A percentile compares a stretch with the other conserved stretches of the same genome.
Evolutionary conservation across 2,888 invertebrate genomes (phyloP).

Genomic region (Sarcophaga caerulescens): DNA sequence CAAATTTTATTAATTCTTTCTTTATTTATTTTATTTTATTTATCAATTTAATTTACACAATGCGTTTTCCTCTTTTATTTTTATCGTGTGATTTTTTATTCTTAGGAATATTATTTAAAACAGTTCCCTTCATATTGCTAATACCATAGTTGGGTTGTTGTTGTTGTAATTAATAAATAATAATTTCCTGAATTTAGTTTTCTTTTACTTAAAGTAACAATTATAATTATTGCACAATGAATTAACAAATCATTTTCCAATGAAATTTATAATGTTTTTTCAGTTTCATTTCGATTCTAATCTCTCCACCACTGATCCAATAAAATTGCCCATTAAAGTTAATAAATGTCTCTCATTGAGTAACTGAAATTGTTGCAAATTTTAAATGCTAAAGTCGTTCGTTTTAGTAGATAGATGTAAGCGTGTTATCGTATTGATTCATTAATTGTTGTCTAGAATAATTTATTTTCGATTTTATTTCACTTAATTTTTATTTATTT

Average conservation of each 20-base stretch:
- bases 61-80: neutral
- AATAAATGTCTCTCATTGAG: neutral
- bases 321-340: neutral
- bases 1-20: neutral
- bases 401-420: neutral
- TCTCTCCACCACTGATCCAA: neutral
- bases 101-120: neutral
- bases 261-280: neutral
- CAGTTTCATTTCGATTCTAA: neutral
- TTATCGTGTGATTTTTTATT: slow-evolving; percentile 5
- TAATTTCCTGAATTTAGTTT: neutral
- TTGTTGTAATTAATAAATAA: neutral
- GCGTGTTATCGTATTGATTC: neutral
- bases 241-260: neutral
- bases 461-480: neutral
- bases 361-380: neutral
- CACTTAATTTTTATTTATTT: too few species aligned
- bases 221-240: too few species aligned
- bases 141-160: neutral
- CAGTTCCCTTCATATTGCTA: neutral
- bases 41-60: neutral
- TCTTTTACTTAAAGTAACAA: too few species aligned
- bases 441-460: slow-evolving; percentile 13
- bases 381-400: slow-evolving; percentile 23
- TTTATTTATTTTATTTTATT: slow-evolving; percentile 10